A percentile compares a stretch with the other conserved stretches of the same genome.
Evolutionary conservation across 2,113 vertebrate species (phyloP).

Genomic region (Stegastes partitus): DNA sequence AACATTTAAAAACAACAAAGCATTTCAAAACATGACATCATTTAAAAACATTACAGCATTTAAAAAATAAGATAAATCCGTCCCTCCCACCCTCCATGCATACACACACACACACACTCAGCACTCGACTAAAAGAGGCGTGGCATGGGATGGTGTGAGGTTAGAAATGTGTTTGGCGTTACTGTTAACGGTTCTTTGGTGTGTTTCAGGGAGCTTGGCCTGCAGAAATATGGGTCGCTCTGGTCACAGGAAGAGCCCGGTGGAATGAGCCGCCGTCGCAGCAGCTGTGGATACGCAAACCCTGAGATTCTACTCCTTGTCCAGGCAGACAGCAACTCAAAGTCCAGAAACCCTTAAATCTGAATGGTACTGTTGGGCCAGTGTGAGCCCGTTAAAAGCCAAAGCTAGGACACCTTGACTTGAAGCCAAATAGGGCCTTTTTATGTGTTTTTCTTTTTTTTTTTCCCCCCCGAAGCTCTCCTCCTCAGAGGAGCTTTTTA

Average conservation of each 20-base stretch:
- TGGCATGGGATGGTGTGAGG: too few relatives aligned
- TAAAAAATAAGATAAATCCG: too few relatives aligned
- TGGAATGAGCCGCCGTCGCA: slow-evolving; percentile 90
- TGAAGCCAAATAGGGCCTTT: slow-evolving; percentile 81
- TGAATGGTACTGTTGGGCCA: slow-evolving; percentile 57
- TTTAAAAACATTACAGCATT: too few relatives aligned
- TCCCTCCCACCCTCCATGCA: too few relatives aligned
- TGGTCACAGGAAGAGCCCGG: slow-evolving; percentile 88
- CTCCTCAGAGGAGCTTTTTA: slow-evolving; percentile 68
- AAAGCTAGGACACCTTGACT: slow-evolving; percentile 80
- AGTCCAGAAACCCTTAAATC: slow-evolving; percentile 48
- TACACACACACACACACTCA: too few relatives aligned
- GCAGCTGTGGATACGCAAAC: slow-evolving; percentile 36
- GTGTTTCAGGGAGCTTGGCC: slow-evolving; percentile 88
- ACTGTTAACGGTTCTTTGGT: slow-evolving; percentile 36
- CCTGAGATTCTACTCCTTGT: slow-evolving; percentile 36
- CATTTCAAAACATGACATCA: too few relatives aligned
- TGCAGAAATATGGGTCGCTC: slow-evolving; percentile 89
- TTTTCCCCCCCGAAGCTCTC: slow-evolving; percentile 17
- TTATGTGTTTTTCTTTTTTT: slow-evolving; percentile 48
- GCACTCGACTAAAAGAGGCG: too few relatives aligned
- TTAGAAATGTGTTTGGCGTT: not conserved
- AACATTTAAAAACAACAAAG: too few relatives aligned
- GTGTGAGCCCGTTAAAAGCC: slow-evolving; percentile 67
- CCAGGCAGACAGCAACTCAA: slow-evolving; percentile 49